Conservation (phyloP, 2,888 invertebrate genomes). For the Pinctada fucata region DNA sequence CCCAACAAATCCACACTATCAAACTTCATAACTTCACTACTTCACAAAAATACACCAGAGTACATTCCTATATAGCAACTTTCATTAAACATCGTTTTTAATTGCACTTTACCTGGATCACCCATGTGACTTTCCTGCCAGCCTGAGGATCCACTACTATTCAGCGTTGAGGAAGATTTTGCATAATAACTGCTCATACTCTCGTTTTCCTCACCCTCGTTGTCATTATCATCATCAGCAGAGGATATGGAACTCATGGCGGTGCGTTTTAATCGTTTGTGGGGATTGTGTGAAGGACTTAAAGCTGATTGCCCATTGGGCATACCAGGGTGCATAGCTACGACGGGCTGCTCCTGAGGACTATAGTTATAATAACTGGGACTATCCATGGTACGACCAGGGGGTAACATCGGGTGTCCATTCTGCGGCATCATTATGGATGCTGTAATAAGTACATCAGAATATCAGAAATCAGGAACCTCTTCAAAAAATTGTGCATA, state of each 20-base stretch:
- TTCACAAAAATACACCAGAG: too few relatives aligned
- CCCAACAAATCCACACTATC: too few relatives aligned
- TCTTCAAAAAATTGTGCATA: too few relatives aligned
- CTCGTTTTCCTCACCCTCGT: constrained; percentile 77
- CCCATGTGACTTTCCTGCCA: constrained; percentile 79
- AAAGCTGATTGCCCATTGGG: constrained; percentile 70
- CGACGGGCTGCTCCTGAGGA: constrained; percentile 77
- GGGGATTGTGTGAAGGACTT: constrained; percentile 77
- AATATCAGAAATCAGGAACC: neutral
- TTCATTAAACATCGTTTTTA: too few relatives aligned
- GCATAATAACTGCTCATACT: constrained; percentile 78
- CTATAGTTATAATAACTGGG: constrained; percentile 89
- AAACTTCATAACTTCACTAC: too few relatives aligned
- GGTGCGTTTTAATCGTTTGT: constrained; percentile 79
- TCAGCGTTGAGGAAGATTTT: constrained; percentile 77
- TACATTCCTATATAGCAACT: too few relatives aligned
- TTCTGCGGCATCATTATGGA: constrained; percentile 90
- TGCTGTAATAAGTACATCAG: constrained; percentile 82
- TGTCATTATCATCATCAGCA: constrained; percentile 80
- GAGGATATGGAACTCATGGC: constrained; percentile 78
- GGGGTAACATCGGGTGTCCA: constrained; percentile 79
- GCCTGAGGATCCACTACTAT: constrained; percentile 71
- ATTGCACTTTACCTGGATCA: constrained; percentile 61
- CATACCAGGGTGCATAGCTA: constrained; percentile 60
- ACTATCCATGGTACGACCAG: constrained; percentile 89